Evolutionary conservation across 2,797 vertebrate species (phyloP).

Genomic region (Varecia variegata): DNA sequence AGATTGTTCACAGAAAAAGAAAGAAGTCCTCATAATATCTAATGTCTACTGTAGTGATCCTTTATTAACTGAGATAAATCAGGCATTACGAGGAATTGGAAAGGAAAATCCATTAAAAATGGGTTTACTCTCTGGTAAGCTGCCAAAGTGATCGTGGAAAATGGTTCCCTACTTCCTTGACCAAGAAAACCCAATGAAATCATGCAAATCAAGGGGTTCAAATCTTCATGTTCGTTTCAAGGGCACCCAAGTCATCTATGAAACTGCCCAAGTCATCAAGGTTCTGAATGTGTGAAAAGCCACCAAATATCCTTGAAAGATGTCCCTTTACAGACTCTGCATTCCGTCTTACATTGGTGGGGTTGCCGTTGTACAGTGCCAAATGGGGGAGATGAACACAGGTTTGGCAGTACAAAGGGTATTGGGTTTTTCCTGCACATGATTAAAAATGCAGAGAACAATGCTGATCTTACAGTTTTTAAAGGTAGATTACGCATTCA

Average conservation of each 20-base stretch:
- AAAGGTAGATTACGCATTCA: slow-evolving; percentile 91
- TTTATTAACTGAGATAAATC: not conserved
- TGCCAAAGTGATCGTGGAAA: slow-evolving; percentile 75
- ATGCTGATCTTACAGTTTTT: slow-evolving; percentile 91
- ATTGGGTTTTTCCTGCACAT: slow-evolving; percentile 90
- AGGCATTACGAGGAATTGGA: not conserved
- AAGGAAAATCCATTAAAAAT: not conserved
- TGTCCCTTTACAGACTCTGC: slow-evolving; percentile 89
- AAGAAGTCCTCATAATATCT: not conserved
- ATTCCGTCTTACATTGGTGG: slow-evolving; percentile 90
- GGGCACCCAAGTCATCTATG: slow-evolving; percentile 87
- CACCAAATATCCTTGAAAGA: slow-evolving; percentile 91
- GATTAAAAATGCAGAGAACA: slow-evolving; percentile 92
- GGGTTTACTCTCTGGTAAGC: slow-evolving; percentile 55
- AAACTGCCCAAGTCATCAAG: slow-evolving; percentile 92
- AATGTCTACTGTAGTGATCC: not conserved
- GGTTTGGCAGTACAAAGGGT: slow-evolving; percentile 92
- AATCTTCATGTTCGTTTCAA: slow-evolving; percentile 93
- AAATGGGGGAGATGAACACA: slow-evolving; percentile 91
- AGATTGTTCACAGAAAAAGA: not conserved
- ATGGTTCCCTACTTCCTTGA: slow-evolving; percentile 93
- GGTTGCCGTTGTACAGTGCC: slow-evolving; percentile 88
- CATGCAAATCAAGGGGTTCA: slow-evolving; percentile 91
- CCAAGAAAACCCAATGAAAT: slow-evolving; percentile 92
- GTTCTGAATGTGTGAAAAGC: slow-evolving; percentile 93